A percentile compares a stretch with the other conserved stretches of the same genome.
These are phyloP conservation scores for Adelosebastes latens DNA, from an alignment of 2,797 vertebrate species.

Conservation along the genomic window DNA sequence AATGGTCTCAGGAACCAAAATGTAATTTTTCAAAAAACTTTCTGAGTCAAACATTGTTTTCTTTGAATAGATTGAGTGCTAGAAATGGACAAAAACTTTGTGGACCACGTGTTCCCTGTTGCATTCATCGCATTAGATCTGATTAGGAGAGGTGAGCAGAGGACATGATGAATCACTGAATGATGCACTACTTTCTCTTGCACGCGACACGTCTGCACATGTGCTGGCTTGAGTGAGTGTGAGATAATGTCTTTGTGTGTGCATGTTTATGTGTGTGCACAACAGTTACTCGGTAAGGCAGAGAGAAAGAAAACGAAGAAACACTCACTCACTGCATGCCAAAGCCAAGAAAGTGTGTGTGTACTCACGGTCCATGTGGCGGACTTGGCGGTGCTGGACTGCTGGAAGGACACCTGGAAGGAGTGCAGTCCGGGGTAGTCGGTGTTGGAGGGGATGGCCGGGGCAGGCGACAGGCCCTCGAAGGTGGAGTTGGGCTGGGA, in stretches of 20 bases:
- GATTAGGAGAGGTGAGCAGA: slow-evolving; percentile 24
- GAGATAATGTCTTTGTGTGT: slow-evolving; percentile 37
- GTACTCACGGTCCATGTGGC: slow-evolving; percentile 99
- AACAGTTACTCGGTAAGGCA: slow-evolving; percentile 9
- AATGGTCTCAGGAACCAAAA: neutral
- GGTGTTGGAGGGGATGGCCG: slow-evolving; percentile 97
- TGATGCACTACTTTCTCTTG: slow-evolving; percentile 57
- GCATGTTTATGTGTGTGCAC: slow-evolving; percentile 21
- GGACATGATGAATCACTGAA: slow-evolving; percentile 50
- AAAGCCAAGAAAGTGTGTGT: slow-evolving; percentile 32
- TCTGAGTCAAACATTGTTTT: neutral
- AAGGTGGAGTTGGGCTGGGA: slow-evolving; percentile 99
- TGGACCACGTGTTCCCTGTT: neutral
- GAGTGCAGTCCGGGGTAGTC: slow-evolving; percentile 95
- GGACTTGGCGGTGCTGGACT: slow-evolving; percentile 98
- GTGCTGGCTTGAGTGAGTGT: slow-evolving; percentile 51
- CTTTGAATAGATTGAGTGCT: neutral
- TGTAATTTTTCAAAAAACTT: neutral
- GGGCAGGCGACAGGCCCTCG: slow-evolving; percentile 95
- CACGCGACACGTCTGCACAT: slow-evolving; percentile 54
- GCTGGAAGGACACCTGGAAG: slow-evolving; percentile 99
- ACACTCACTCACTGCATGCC: neutral
- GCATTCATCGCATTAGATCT: slow-evolving; percentile 5
- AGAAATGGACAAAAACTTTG: neutral
- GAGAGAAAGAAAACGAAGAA: neutral